Percentiles rank a stretch among this genome's conserved stretches.
Evolutionary conservation across 92 coral and sea anemone genomes (phyloP).

Genomic region (Zoanthus sociatus): DNA sequence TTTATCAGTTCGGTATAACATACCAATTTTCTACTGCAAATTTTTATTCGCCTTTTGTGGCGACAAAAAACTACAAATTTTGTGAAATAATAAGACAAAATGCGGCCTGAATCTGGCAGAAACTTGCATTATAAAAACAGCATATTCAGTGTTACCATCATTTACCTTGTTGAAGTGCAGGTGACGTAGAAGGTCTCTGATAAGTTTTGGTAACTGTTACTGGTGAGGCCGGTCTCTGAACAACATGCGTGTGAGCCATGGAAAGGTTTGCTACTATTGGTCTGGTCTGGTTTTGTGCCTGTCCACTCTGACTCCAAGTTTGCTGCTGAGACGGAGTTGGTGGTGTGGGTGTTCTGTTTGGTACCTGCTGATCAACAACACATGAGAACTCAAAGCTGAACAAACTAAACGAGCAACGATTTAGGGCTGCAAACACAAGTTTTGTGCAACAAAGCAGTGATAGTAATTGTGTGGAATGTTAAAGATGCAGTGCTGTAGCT

Average conservation of each 20-base stretch:
- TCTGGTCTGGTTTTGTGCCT: slow-evolving; percentile 33
- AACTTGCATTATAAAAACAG: neutral
- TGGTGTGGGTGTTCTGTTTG: slow-evolving; percentile 81
- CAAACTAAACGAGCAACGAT: neutral
- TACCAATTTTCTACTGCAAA: no score
- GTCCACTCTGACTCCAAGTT: slow-evolving; percentile 73
- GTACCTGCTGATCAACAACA: slow-evolving; percentile 24
- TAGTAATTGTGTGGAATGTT: neutral
- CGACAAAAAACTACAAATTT: no score
- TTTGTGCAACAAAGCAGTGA: neutral
- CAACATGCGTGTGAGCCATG: slow-evolving; percentile 12
- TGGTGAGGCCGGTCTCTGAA: slow-evolving; percentile 27
- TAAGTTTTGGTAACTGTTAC: slow-evolving; percentile 11
- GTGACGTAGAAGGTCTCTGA: slow-evolving; percentile 13
- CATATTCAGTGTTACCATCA: no score
- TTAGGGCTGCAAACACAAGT: neutral
- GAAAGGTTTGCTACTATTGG: slow-evolving; percentile 14
- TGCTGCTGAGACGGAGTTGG: slow-evolving; percentile 71
- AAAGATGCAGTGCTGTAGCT: neutral
- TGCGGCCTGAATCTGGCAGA: no score
- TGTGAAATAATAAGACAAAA: no score
- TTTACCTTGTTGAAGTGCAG: slow-evolving; percentile 34
- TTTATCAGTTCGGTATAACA: no score
- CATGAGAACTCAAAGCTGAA: neutral
- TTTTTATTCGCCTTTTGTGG: no score